Evolutionary conservation across 1,140 invertebrate species (phyloP), one percentile per base, ranked within the genome.

Genomic region (Apocrypta bakeri): DNA sequence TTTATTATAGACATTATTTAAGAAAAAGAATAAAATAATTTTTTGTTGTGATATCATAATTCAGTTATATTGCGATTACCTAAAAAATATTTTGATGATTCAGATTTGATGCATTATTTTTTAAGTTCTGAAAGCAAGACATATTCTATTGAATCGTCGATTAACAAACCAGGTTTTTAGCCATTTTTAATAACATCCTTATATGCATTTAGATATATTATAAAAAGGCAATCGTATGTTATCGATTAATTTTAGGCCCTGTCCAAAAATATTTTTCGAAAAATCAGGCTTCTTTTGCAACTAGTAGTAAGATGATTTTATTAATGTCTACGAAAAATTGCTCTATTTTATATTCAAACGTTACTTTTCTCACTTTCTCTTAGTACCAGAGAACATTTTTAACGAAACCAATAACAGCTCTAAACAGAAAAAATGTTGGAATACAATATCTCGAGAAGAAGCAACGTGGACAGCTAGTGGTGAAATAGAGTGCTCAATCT

Each of bases 401-500:
- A 76, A 61, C 64, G 61, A 31, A 76, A n/a, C 29, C 12, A 25
- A 76, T 33, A n/a, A 6, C 61, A 64, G 48, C n/a, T 33, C 37
- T 27, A 12, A 14, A 40, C 24, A 66, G 24, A 73, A 81, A 64
- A 74, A 48, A 24, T 12, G 78, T 37, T 85, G 84, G 81, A 29
- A 48, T 64, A 56, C 29, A 71, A 25, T 80, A 61, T 2, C 64
- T 61, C 0, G 85, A 85, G 86, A 79, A 42, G 78, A 88, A 87
- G 31, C 66, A 84, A 40, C 25, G 61, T 48, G 76, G 81, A 71
- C 61, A 11, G 8, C 0, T 68, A 17, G 7, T 27, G 37, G n/a
- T 1, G 85, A 88, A 77, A 66, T 71, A 1, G 86, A 89, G 68
- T 88, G 87, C 73, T 68, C 69, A 29, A 88, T 90, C 48, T 89